These are phyloP conservation scores for Aphidius ervi DNA, from an alignment of 1,140 invertebrate genomes.

Conservation along the genomic window DNA sequence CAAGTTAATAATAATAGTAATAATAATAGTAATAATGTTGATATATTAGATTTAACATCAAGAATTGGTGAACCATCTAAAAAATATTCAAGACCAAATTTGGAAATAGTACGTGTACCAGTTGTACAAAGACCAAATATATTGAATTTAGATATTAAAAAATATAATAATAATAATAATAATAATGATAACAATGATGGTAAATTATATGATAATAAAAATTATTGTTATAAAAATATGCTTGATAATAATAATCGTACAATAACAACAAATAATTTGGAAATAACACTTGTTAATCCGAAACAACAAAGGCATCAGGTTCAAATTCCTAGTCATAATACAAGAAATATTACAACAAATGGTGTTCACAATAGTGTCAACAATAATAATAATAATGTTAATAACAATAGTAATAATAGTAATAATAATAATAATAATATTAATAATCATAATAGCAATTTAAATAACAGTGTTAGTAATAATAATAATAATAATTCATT, in stretches of 20 bases:
- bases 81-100: slow-evolving; percentile 40
- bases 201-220: slow-evolving; percentile 17
- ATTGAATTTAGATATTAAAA: slow-evolving; percentile 42
- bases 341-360: not conserved
- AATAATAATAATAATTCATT: slow-evolving; percentile 6
- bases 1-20: not conserved
- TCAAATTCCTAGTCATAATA: slow-evolving; percentile 34
- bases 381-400: not conserved
- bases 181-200: slow-evolving; percentile 14
- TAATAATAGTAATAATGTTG: slow-evolving; percentile 11
- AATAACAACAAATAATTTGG: slow-evolving; percentile 48
- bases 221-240: slow-evolving; percentile 36
- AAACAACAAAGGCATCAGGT: slow-evolving; percentile 29
- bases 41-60: slow-evolving; percentile 43
- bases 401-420: not conserved
- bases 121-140: slow-evolving; percentile 47
- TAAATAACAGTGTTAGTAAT: slow-evolving; percentile 2
- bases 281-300: slow-evolving; percentile 49
- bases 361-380: not conserved
- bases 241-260: slow-evolving; percentile 40
- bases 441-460: slow-evolving; percentile 9
- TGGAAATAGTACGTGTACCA: slow-evolving; percentile 50
- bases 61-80: slow-evolving; percentile 30
- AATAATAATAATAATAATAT: slow-evolving; percentile 27
- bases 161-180: slow-evolving; percentile 7